Evolutionary conservation across 2,888 invertebrate genomes (phyloP).

Genomic region (Rhynchonema sp.): DNA sequence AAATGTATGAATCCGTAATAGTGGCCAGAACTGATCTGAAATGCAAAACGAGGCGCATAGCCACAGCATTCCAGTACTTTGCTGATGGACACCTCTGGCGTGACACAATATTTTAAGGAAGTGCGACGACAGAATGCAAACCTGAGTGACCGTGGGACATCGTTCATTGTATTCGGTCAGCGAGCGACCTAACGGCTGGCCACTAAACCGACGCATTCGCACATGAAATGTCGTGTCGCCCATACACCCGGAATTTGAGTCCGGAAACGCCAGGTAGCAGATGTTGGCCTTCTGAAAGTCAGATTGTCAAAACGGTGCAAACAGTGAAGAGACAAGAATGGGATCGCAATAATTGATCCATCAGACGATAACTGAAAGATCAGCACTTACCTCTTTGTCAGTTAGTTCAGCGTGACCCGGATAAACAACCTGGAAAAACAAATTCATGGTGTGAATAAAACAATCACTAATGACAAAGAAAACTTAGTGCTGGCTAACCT

Average conservation of each 20-base stretch:
- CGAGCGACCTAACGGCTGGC: not conserved
- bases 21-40: slow-evolving; percentile 63
- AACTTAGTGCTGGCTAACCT: too few species aligned
- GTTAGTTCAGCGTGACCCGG: slow-evolving; percentile 48
- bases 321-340: not conserved
- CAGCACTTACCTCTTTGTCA: slow-evolving; percentile 32
- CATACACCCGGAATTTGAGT: slow-evolving; percentile 97
- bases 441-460: not conserved
- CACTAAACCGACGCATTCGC: slow-evolving; percentile 45
- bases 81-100: too few species aligned
- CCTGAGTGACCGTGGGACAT: not conserved
- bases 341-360: not conserved
- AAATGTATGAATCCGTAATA: slow-evolving; percentile 97
- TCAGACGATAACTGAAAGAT: not conserved
- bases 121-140: too few species aligned
- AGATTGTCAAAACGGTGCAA: not conserved
- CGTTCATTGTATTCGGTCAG: not conserved
- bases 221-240: slow-evolving; percentile 94
- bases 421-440: slow-evolving; percentile 46
- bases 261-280: slow-evolving; percentile 94
- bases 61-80: too few species aligned
- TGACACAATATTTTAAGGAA: too few species aligned
- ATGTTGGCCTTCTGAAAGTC: slow-evolving; percentile 39
- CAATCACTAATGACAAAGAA: too few species aligned
- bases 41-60: too few species aligned